Base-by-base conservation (phyloP, 23 tunicate species). In the Halocynthia aurantium region DNA sequence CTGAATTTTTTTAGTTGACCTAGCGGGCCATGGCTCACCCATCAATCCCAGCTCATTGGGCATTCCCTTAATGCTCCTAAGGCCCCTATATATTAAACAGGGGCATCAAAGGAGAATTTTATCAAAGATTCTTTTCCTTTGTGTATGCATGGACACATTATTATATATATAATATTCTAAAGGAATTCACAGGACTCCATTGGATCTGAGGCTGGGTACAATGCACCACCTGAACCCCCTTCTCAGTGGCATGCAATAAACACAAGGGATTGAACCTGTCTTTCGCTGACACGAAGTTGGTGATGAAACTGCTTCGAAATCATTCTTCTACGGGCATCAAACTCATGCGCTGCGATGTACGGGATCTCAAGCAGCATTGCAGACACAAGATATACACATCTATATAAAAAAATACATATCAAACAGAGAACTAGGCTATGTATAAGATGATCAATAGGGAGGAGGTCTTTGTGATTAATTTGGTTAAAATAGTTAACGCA, bases 321-420 rank as follows among this genome's bases (percentile, higher is more conserved):
- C 98, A 93, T 93, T 76, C 98, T 70, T 12, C 98, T 72, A 52
- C 98, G 67, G 9, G 93, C 94, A 69, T 93, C 93, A 63, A 93
- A 93, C 81, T 93, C 98, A 70, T 93, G 93, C 6, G 93, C 94
- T 55, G 98, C 94, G 57, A 93, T 85, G 84, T 93, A 93, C 6
- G 98, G 98, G 61, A 93, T 93, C 69, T 93, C 98, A 0, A 93
- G 89, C 52, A 93, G 81, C 98, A 93, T 93, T 13, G 98, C 98
- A 50, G 98, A 93, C 18, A 93, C 98, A 15, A 93, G 81, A 65
- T 93, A 93, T 10, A 93, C 98, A 80, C 94, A 87, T 57, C 78
- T 74, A 64, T n/a, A 11, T 54, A 18, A 12, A 74, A 15, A 56
- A 74, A 6, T 5, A 74, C 64, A 60, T 18, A 60, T 15, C 4